Evolutionary conservation across 2,888 invertebrate species (phyloP), one percentile per base, ranked within the genome.

Genomic region (Lymantria monacha): DNA sequence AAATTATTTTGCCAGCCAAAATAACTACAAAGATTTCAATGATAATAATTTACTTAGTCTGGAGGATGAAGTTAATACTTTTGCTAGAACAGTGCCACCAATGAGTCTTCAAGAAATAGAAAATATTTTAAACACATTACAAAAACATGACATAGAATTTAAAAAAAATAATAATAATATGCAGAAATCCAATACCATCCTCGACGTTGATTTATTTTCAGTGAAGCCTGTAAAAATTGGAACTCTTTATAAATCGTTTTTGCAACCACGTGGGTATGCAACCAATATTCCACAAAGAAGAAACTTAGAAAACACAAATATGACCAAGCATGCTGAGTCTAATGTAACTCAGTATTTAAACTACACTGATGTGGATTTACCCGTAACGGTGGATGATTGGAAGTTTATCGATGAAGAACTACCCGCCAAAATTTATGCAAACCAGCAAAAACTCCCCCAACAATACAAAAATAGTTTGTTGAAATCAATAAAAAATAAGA

Each of bases 61-160:
- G 30, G 90, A 91, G 76, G 79, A 82, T 60, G 79, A 77, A 72
- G 81, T 87, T n/a, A 70, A 75, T 65, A 62, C 70, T 7, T 72
- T 76, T 22, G 82, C 80, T 12, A 76, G 75, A 11, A 81, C 81
- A 9, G 52, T 48, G 37, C 67, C 70, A 3, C 56, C 77, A 1
- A 61, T 87, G 45, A 77, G 68, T 55, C 76, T 89, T 55, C 73
- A 65, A 42, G 84, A 91, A 59, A 63, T 89, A 53, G 90, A 89
- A 70, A 86, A 85, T 65, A 74, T 87, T 43, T 72, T 88, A 43
- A 84, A 65, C 37, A 65, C 72, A 30, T 76, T 85, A 58, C 61
- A 78, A 56, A 72, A 62, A 50, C 55, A 53, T 37, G 58, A 58
- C 48, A 5, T 50, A 10, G 56, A 66, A 44, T 49, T 54, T 8